Base-by-base conservation (phyloP, 2,888 invertebrate genomes). In the Protophormia terraenovae region DNA sequence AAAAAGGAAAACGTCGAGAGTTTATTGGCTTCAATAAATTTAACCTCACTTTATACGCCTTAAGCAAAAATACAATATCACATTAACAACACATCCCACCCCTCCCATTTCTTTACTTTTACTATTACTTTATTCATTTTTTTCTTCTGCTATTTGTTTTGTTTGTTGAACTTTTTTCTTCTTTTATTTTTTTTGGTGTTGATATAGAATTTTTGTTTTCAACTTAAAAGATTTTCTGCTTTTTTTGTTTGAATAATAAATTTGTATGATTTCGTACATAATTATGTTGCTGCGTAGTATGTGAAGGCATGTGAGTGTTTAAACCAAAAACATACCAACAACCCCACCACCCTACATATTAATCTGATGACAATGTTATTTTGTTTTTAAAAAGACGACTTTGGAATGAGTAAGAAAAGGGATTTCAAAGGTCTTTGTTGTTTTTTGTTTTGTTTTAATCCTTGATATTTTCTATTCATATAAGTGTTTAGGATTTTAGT, bases 1-100 rank as follows among this genome's bases (percentile, higher is more conserved):
- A 38, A 72, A 64, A 64, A 72, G 41, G 38, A 22, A 35, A 73
- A 71, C 78, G 73, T 79, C 62, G 66, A 82, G 82, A 82, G 85
- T 82, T 85, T 85, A 85, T 85, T 85, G 82, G 71, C 85, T 78
- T 82, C 78, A 78, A 66, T 79, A 82, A 50, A 41, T 75, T 50
- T 62, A 75, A 55, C 58, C 41, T 79, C 58, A 19, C 24, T 16
- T 35, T 60, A 60, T 72, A 38, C 58, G 24, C 16, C 45, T 24
- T 45, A 73, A 58, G 38, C n/a, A 16, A 55, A 69, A 35, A 24
- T n/a, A 64, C 60, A 29, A 10, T 2, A 8, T 35, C 16, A 16
- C 64, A n/a, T n/a, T n/a, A 16, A 24, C 47, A 35, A 32, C 32
- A 72, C 55, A n/a, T n/a, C 73, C 53, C 22, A 16, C 29, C 22